These are phyloP conservation scores for Suncus etruscus DNA, from an alignment of 2,113 vertebrate genomes.

Conservation along the genomic window DNA sequence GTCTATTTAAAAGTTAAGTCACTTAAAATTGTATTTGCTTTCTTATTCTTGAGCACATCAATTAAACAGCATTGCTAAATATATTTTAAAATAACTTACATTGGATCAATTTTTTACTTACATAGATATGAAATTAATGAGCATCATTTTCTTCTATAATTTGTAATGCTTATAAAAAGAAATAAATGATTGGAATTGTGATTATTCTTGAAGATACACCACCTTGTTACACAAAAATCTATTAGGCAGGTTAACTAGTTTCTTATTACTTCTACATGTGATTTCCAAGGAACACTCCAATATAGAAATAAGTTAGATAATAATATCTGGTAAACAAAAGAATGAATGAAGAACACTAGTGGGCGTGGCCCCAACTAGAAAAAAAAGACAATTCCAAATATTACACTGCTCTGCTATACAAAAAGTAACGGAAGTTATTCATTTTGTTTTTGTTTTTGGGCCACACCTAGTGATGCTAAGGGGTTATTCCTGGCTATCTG, in stretches of 20 bases:
- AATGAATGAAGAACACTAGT: neutral
- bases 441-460: no score
- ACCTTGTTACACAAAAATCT: neutral
- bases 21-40: neutral
- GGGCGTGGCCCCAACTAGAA: no score
- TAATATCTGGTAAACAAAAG: conserved; percentile 10
- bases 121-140: conserved; percentile 31
- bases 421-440: no score
- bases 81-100: conserved; percentile 21
- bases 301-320: neutral
- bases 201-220: conserved; percentile 43
- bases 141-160: neutral
- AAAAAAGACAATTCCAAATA: no score
- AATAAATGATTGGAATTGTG: conserved; percentile 26
- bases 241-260: neutral
- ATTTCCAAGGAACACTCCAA: neutral
- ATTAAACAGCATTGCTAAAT: neutral
- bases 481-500: no score
- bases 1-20: neutral
- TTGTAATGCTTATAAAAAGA: conserved; percentile 29
- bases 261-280: conserved; percentile 16
- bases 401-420: no score
- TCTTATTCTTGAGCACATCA: neutral
- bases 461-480: no score
- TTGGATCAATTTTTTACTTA: neutral